These are phyloP conservation scores for Disparrhopalites patrizii DNA, from an alignment of 2,888 invertebrate species.

Conservation along the genomic window DNA sequence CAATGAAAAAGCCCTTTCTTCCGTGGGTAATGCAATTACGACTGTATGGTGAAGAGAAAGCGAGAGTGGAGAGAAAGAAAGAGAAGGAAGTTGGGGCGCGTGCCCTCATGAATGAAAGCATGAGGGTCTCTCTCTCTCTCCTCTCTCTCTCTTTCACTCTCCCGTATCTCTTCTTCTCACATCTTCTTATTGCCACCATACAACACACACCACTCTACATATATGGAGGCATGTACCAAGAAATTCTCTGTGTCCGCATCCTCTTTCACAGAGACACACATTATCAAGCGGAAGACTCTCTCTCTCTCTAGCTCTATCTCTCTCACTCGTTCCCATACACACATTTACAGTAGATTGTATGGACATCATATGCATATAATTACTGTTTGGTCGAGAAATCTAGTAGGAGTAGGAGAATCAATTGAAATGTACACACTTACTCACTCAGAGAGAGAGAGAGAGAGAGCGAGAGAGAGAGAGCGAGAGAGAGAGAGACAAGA, in stretches of 20 bases:
- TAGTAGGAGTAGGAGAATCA: not conserved
- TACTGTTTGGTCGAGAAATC: not conserved
- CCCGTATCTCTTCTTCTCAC: too few species aligned
- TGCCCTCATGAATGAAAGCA: slow-evolving; percentile 18
- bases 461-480: too few species aligned
- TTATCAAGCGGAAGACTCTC: not conserved
- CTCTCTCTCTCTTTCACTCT: too few species aligned
- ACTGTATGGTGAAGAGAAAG: not conserved
- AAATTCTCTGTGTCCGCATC: not conserved
- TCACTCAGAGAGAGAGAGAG: not conserved
- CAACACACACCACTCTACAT: too few species aligned
- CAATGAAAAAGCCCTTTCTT: slow-evolving; percentile 24
- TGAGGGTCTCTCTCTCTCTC: too few species aligned
- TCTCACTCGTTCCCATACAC: too few species aligned
- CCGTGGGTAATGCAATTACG: slow-evolving; percentile 25
- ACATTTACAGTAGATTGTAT: not conserved
- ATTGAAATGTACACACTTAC: not conserved
- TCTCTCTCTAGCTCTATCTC: not conserved
- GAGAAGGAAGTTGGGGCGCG: slow-evolving; percentile 21
- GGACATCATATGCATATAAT: not conserved
- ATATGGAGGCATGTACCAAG: not conserved
- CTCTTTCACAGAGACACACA: not conserved
- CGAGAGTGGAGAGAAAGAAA: not conserved
- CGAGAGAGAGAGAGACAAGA: too few species aligned
- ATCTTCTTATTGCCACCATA: too few species aligned